Conservation (phyloP, 64 coral and sea anemone genomes). For the Exaiptasia diaphana region DNA sequence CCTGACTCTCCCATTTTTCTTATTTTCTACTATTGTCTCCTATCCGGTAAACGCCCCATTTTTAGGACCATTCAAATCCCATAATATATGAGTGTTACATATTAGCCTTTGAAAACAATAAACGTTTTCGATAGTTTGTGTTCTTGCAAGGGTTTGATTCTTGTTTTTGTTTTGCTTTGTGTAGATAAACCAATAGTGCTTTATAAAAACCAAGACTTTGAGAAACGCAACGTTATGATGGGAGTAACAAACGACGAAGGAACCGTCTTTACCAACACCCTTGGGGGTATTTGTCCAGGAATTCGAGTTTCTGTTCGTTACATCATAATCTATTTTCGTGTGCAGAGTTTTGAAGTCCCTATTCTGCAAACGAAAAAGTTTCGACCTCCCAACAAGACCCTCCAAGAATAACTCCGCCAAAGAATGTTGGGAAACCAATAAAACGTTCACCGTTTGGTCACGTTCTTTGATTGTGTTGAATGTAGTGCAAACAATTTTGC, state of each 20-base stretch:
- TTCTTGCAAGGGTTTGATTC: neutral
- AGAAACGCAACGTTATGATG: slow-evolving; percentile 41
- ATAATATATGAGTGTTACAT: neutral
- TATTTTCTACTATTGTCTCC: neutral
- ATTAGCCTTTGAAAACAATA: neutral
- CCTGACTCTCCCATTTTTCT: neutral
- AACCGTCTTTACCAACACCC: slow-evolving; percentile 3
- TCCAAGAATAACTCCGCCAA: neutral
- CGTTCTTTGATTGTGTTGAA: neutral
- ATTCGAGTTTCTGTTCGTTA: neutral
- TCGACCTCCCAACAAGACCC: neutral
- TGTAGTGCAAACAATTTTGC: neutral
- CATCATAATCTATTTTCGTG: neutral
- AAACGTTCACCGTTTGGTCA: neutral
- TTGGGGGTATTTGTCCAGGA: neutral
- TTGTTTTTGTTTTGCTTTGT: neutral
- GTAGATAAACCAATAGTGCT: slow-evolving; percentile 43
- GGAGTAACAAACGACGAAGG: slow-evolving; percentile 63
- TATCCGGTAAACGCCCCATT: neutral
- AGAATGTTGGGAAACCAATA: neutral
- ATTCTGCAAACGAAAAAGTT: neutral
- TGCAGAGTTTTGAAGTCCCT: slow-evolving; percentile 27
- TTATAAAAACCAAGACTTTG: slow-evolving; percentile 49
- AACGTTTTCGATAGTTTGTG: neutral
- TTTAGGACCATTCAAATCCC: neutral